Evolutionary conservation across 2,888 invertebrate species (phyloP).

Genomic region (Corythucha ciliata): DNA sequence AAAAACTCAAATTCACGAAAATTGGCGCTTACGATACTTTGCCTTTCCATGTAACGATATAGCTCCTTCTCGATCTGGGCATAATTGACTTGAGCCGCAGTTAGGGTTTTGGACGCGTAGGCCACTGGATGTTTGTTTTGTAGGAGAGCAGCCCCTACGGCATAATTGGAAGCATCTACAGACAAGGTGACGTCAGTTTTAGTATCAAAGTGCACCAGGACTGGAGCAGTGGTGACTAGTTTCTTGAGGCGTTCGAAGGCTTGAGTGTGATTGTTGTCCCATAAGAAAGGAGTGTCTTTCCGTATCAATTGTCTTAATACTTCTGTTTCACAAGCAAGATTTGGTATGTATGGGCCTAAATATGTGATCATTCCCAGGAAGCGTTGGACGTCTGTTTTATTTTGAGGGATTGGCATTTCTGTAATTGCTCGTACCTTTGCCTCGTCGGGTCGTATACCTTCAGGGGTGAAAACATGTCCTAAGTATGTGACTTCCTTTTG

Average conservation of each 20-base stretch:
- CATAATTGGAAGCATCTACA: slow-evolving; percentile 2
- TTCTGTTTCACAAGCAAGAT: slow-evolving; percentile 29
- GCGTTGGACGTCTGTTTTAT: slow-evolving; percentile 28
- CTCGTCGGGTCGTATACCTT: not conserved
- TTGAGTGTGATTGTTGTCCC: slow-evolving; percentile 4
- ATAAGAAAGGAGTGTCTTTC: slow-evolving; percentile 22
- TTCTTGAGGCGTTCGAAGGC: slow-evolving; percentile 14
- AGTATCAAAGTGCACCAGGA: slow-evolving; percentile 12
- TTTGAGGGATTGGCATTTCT: slow-evolving; percentile 27
- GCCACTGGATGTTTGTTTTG: slow-evolving; percentile 14
- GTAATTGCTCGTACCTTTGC: slow-evolving; percentile 25
- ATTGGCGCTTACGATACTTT: no score
- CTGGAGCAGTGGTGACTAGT: slow-evolving; percentile 7
- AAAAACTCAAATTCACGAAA: no score
- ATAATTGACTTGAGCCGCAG: not conserved
- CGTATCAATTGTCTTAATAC: slow-evolving; percentile 29
- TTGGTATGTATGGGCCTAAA: slow-evolving; percentile 32
- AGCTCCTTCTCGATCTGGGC: slow-evolving; percentile 2
- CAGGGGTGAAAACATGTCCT: not conserved
- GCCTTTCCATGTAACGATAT: no score
- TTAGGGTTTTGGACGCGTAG: slow-evolving; percentile 3
- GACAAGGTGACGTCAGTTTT: not conserved
- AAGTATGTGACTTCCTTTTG: not conserved
- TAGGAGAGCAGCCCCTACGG: slow-evolving; percentile 4
- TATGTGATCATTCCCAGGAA: slow-evolving; percentile 34